Evolutionary conservation across 2,797 vertebrate genomes (phyloP).

Genomic region (Rhynchotus rufescens): DNA sequence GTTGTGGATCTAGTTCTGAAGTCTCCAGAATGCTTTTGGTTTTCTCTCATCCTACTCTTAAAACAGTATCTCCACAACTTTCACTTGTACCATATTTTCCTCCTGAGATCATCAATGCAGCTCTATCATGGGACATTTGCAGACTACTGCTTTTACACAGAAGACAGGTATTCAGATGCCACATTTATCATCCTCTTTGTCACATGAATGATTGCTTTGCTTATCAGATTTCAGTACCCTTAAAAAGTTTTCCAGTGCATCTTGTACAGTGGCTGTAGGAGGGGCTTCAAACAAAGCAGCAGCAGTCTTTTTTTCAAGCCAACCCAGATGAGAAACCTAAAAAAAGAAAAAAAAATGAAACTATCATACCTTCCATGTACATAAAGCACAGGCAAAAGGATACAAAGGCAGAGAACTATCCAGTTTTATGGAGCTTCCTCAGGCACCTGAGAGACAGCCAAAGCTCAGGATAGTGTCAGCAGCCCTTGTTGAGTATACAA

Average conservation of each 20-base stretch:
- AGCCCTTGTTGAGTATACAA: fast-evolving
- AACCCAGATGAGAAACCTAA: slow-evolving; percentile 90
- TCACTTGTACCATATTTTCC: background rate
- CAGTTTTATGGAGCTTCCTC: background rate
- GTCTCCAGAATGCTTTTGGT: fast-evolving
- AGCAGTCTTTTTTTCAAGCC: slow-evolving; percentile 92
- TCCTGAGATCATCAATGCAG: fast-evolving
- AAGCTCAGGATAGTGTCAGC: fast-evolving
- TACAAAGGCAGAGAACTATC: background rate
- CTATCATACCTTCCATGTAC: fast-evolving
- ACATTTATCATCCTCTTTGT: fast-evolving
- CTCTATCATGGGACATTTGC: fast-evolving
- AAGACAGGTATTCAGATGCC: fast-evolving
- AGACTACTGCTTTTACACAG: background rate
- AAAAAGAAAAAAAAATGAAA: background rate
- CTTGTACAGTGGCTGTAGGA: slow-evolving; percentile 85
- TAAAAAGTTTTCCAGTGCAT: slow-evolving; percentile 91
- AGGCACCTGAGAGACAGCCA: background rate
- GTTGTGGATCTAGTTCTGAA: background rate
- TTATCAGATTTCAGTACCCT: slow-evolving; percentile 78
- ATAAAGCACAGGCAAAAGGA: background rate
- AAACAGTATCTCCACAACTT: fast-evolving
- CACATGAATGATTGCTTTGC: fast-evolving
- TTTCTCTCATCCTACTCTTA: fast-evolving
- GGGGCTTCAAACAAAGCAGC: slow-evolving; percentile 86